Evolutionary conservation across 2,888 invertebrate genomes (phyloP), one percentile per base, ranked within the genome.

Genomic region (Torymus aiolomorphi): DNA sequence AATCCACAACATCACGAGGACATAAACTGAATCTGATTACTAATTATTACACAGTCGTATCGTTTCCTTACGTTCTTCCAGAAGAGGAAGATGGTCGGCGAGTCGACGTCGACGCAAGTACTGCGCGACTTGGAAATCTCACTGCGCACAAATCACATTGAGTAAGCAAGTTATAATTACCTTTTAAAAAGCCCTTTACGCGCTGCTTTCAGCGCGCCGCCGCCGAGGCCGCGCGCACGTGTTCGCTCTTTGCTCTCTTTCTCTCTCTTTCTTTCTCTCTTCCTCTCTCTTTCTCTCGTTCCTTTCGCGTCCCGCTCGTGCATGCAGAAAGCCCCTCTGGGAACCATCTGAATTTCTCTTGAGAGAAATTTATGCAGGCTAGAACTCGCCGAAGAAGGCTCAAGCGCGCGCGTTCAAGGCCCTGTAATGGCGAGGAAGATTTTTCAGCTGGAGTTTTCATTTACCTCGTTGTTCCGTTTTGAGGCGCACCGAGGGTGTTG

Each of bases 51-150:
- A 88, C 87, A 90, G 89, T 86, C 88, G 87, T 90, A 90, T 90
- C 88, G 88, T 89, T 89, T 94, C 83, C 51, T 78, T 78, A 90
- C 91, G 88, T 91, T 92, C 91, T 94, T 94, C 82, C 94, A 98
- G 98, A 98, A 98, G 94, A 94, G 98, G 90, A 97, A 97, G 93
- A 97, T 97, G 94, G 96, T 98, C 82, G 97, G 97, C 80, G 98
- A 98, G 90, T 96, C 98, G 71, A 98, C 98, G 82, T 99, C 99
- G 78, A 99, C 99, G 65, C 98, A 98, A 93, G 98, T 99, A 86
- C 93, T 99, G 83, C 94, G 98, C 88, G 98, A 99, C 93, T 93
- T 99, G 91, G 99, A 99, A 93, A 99, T 99, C 90, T 99, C 98
- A 65, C 92, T 99, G 87, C 94, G 99, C 88, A 99, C 99, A 84